Evolutionary conservation across 2,888 invertebrate genomes (phyloP).

Genomic region (Calliphora vomitoria): DNA sequence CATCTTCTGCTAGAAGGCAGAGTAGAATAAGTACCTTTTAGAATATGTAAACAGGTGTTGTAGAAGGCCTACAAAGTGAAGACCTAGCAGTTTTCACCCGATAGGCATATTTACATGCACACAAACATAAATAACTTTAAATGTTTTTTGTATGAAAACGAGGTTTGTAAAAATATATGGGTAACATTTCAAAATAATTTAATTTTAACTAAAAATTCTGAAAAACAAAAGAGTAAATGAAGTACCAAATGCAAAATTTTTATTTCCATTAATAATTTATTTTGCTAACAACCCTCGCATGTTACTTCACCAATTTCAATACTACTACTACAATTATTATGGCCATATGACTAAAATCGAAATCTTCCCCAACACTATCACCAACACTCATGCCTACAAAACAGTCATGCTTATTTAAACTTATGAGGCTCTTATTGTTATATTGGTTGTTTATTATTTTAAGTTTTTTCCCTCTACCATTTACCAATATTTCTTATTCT

Average conservation of each 20-base stretch:
- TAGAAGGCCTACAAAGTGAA: too few relatives aligned
- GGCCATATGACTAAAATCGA: conserved; percentile 29
- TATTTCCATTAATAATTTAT: not conserved
- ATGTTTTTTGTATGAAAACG: conserved; percentile 16
- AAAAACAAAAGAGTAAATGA: too few relatives aligned
- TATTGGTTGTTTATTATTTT: conserved; percentile 75
- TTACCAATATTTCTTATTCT: conserved; percentile 43
- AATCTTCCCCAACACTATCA: conserved; percentile 42
- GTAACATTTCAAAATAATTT: not conserved
- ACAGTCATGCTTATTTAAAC: conserved; percentile 62
- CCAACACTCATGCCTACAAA: conserved; percentile 54
- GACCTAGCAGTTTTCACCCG: too few relatives aligned
- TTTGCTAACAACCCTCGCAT: conserved; percentile 20
- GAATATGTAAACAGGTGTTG: too few relatives aligned
- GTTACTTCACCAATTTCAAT: conserved; percentile 18
- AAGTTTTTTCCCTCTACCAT: conserved; percentile 20
- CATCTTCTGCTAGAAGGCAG: too few relatives aligned
- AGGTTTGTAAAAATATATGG: conserved; percentile 9
- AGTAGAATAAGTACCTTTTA: too few relatives aligned
- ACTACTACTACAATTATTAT: conserved; percentile 2
- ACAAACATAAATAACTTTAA: conserved; percentile 4
- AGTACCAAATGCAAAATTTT: not conserved
- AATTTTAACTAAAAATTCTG: not conserved
- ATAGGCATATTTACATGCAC: not conserved
- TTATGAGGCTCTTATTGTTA: conserved; percentile 77